phyloP scores from a whole-genome alignment of 2,797 vertebrate species.

The Pelodytes ibericus region DNA sequence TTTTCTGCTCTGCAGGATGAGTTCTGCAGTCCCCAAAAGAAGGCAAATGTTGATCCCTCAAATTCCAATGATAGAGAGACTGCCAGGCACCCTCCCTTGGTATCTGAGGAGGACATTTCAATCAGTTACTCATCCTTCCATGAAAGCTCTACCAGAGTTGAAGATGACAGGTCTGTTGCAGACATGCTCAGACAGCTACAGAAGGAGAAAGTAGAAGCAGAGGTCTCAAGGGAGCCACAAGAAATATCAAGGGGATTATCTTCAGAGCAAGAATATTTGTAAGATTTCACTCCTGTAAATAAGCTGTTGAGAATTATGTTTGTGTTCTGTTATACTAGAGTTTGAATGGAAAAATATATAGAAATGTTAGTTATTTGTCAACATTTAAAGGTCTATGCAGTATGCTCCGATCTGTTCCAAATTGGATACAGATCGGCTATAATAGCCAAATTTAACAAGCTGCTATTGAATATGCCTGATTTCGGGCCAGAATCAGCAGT shows the following conservation, averaged over 20 bases:
- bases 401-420: too few species aligned
- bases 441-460: too few species aligned
- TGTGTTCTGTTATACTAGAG: background rate
- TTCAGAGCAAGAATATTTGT: constrained; percentile 68
- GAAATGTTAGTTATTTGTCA: too few species aligned
- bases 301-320: background rate
- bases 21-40: constrained; percentile 76
- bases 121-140: constrained; percentile 83
- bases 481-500: too few species aligned
- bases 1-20: constrained; percentile 92
- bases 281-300: constrained; percentile 58
- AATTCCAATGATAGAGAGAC: constrained; percentile 62
- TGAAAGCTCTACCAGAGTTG: constrained; percentile 75
- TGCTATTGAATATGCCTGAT: too few species aligned
- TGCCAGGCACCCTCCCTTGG: constrained; percentile 80
- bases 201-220: constrained; percentile 76
- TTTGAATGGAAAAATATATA: too few species aligned
- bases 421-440: too few species aligned
- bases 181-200: constrained; percentile 77
- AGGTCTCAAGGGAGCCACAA: constrained; percentile 83
- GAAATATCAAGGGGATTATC: constrained; percentile 62
- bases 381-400: too few species aligned
- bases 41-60: constrained; percentile 63
- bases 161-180: constrained; percentile 70
- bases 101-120: constrained; percentile 89